These are phyloP conservation scores for Ceyx cyanopectus DNA, from an alignment of 2,113 vertebrate genomes.

Conservation along the genomic window DNA sequence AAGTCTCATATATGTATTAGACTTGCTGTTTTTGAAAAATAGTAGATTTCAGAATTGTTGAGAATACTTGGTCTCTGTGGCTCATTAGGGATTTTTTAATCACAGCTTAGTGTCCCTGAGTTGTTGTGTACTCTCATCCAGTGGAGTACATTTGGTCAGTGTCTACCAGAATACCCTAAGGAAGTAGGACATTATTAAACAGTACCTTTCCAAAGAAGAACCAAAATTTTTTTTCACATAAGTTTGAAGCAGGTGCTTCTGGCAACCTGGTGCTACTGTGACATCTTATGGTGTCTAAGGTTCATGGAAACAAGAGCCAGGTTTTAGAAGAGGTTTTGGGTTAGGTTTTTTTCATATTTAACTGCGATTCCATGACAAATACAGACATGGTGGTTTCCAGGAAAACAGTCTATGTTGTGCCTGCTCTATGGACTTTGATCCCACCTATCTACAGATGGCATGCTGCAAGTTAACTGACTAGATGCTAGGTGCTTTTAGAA, in stretches of 20 bases:
- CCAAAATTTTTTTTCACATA: not conserved
- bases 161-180: not conserved
- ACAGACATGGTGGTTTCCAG: not conserved
- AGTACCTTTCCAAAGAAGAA: not conserved
- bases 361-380: not conserved
- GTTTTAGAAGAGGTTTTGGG: not conserved
- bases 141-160: not conserved
- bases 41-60: not conserved
- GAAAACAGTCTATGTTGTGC: not conserved
- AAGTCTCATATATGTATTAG: not conserved
- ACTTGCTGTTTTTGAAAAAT: not conserved
- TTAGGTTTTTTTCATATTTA: not conserved
- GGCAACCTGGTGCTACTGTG: not conserved
- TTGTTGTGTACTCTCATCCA: not conserved
- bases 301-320: not conserved
- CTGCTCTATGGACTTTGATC: not conserved
- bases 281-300: not conserved
- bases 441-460: not conserved
- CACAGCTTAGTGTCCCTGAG: not conserved
- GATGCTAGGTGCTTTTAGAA: not conserved
- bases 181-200: not conserved
- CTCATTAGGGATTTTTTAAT: not conserved
- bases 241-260: not conserved
- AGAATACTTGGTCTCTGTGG: accelerated
- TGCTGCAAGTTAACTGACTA: not conserved